phyloP scores from a whole-genome alignment of 2,888 invertebrate species.

The Taenaris catops region DNA sequence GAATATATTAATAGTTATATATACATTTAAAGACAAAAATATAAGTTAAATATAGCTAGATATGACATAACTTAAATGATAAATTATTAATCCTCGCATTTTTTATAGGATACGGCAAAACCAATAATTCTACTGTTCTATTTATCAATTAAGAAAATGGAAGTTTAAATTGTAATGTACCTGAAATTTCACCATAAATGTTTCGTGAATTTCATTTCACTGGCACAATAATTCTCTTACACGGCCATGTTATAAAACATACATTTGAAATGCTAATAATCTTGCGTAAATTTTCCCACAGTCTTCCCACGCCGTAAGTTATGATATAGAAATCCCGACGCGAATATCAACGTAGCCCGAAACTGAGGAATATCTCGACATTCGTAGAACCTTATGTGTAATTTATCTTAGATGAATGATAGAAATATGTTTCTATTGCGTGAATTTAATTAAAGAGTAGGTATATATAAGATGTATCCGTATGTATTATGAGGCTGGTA shows the following conservation, averaged over 20 bases:
- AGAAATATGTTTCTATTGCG: conserved; percentile 2
- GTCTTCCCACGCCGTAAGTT: conserved; percentile 11
- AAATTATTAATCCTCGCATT: too few relatives aligned
- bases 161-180: too few relatives aligned
- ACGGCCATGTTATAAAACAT: conserved; percentile 8
- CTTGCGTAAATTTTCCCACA: conserved; percentile 11
- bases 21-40: too few relatives aligned
- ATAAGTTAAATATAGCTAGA: too few relatives aligned
- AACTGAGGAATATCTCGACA: conserved; percentile 14
- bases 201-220: conserved; percentile 2
- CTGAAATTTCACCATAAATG: conserved; percentile 1
- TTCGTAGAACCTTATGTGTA: conserved; percentile 7
- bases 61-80: too few relatives aligned
- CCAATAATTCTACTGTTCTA: too few relatives aligned
- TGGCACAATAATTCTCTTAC: conserved; percentile 8
- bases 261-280: conserved; percentile 10
- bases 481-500: too few relatives aligned
- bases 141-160: too few relatives aligned
- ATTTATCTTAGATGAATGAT: conserved; percentile 7
- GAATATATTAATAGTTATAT: too few relatives aligned
- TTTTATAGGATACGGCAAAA: too few relatives aligned
- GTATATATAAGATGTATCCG: too few relatives aligned
- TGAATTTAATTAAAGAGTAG: too few relatives aligned
- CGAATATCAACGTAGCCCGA: conserved; percentile 13
- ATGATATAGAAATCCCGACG: conserved; percentile 12